These are phyloP conservation scores for Taxidea taxus DNA, from an alignment of 2,113 vertebrate species.

Conservation along the genomic window DNA sequence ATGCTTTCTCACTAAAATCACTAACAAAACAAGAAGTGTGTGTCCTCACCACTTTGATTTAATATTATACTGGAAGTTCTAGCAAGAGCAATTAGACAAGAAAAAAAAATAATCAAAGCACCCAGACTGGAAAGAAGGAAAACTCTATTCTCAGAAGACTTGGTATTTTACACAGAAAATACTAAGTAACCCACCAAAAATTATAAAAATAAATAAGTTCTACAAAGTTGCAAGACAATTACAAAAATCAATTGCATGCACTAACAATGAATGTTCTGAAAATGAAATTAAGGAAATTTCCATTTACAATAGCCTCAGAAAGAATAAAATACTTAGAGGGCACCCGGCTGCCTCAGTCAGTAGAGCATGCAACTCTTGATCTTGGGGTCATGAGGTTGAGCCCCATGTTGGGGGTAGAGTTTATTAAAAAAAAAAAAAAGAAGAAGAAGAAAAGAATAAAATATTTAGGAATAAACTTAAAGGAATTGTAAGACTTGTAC, in stretches of 20 bases:
- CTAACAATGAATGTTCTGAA: neutral
- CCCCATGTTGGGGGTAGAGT: neutral
- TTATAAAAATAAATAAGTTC: neutral
- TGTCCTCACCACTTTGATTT: neutral
- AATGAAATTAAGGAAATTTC: constrained; percentile 7
- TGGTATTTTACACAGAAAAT: neutral
- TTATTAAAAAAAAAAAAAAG: neutral
- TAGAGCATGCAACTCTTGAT: neutral
- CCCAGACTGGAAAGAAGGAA: neutral
- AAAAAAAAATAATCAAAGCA: neutral
- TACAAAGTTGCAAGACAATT: neutral
- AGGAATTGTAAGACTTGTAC: neutral
- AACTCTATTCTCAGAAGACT: neutral
- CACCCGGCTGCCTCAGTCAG: neutral
- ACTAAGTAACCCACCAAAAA: neutral
- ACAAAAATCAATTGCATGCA: neutral
- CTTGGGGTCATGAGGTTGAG: neutral
- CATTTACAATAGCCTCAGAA: neutral
- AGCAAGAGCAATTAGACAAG: neutral
- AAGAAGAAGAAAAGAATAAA: neutral
- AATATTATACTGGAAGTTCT: neutral
- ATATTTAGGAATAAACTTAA: neutral
- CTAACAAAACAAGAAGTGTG: neutral
- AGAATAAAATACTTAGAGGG: neutral
- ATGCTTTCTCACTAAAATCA: neutral